Conservation (phyloP, 2,797 vertebrate species). For the Hoplostethus mediterraneus region DNA sequence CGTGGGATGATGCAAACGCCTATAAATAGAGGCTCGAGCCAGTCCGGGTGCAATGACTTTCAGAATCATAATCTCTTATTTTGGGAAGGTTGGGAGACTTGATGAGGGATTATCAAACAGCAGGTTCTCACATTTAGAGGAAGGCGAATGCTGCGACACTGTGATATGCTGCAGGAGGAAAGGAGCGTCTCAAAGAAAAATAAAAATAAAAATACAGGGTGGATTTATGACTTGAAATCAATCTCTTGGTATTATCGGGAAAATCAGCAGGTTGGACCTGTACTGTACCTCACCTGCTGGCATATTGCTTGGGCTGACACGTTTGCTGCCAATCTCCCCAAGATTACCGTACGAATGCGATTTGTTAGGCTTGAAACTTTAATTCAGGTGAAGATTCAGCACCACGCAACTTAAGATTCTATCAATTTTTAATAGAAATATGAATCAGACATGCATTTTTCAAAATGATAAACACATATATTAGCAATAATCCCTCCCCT, state of each 20-base stretch:
- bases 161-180: conserved; percentile 2
- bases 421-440: too few species aligned
- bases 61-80: conserved; percentile 25
- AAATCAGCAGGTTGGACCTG: background rate
- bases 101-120: conserved; percentile 23
- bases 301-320: too few species aligned
- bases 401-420: too few species aligned
- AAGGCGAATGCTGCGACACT: conserved; percentile 15
- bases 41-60: conserved; percentile 13
- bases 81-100: conserved; percentile 12
- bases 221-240: background rate
- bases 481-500: too few species aligned
- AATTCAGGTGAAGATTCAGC: too few species aligned
- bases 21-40: conserved; percentile 33
- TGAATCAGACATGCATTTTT: too few species aligned
- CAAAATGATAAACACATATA: too few species aligned
- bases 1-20: conserved; percentile 16
- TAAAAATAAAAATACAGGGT: background rate
- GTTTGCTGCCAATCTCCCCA: too few species aligned
- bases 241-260: background rate
- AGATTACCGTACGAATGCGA: too few species aligned
- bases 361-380: too few species aligned
- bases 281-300: too few species aligned
- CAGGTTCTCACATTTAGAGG: conserved; percentile 11
- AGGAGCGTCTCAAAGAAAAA: background rate